Percentiles rank a stretch among this genome's conserved stretches.
These are phyloP conservation scores for Hetaerina titia DNA, from an alignment of 2,888 invertebrate genomes.

Conservation along the genomic window DNA sequence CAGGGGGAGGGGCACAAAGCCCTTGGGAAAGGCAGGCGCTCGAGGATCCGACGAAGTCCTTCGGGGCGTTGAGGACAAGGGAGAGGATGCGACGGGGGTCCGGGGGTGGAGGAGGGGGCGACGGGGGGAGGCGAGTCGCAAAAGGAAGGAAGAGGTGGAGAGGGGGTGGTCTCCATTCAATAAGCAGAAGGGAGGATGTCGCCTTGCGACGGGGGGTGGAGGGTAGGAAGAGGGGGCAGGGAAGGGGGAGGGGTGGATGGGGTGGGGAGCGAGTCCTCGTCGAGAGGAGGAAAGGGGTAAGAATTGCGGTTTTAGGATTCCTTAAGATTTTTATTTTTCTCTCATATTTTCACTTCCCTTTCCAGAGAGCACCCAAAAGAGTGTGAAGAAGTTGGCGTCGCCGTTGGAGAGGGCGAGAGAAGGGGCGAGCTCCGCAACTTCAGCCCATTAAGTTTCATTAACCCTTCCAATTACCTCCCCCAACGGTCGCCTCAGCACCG, in stretches of 20 bases:
- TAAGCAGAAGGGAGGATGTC: background rate
- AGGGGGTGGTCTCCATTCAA: background rate
- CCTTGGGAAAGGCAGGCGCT: background rate
- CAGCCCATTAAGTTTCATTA: constrained; percentile 64
- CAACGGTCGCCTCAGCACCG: background rate
- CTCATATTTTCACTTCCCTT: background rate
- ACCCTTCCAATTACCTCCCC: constrained; percentile 29
- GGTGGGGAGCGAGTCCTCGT: background rate
- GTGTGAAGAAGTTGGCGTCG: constrained; percentile 38
- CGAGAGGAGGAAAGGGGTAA: background rate
- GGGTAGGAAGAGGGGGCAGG: background rate
- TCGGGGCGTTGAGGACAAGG: background rate
- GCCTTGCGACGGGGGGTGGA: background rate
- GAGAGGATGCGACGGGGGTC: background rate
- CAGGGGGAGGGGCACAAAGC: background rate
- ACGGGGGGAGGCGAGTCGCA: background rate
- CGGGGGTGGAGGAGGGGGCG: background rate
- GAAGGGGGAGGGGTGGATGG: background rate
- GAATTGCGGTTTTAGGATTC: constrained; percentile 63
- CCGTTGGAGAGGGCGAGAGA: background rate
- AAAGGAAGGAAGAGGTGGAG: background rate
- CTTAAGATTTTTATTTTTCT: constrained; percentile 28
- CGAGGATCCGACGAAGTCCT: background rate
- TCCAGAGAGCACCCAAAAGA: background rate
- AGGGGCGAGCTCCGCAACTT: constrained; percentile 15